Conservation (phyloP, 1,140 invertebrate species). For the Saccostrea glomerata region DNA sequence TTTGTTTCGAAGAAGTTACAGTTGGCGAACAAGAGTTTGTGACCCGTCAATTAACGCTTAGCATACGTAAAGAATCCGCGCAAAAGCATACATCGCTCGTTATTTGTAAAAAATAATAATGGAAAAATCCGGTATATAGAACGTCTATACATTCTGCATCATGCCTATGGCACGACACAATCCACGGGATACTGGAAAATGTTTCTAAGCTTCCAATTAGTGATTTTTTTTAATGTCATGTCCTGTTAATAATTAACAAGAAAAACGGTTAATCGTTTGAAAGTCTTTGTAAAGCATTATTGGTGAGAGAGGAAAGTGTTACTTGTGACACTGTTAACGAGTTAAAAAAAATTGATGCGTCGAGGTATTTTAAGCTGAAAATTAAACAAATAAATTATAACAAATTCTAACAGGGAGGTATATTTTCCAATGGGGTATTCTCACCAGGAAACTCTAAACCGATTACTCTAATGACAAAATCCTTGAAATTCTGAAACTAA, state of each 20-base stretch:
- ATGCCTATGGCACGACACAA: too few relatives aligned
- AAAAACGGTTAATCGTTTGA: neutral
- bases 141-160: too few relatives aligned
- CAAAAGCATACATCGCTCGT: too few relatives aligned
- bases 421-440: neutral
- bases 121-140: too few relatives aligned
- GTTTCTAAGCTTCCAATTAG: neutral
- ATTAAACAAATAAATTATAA: neutral
- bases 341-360: neutral
- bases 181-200: neutral
- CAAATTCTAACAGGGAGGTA: constrained; percentile 18
- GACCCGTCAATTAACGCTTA: too few relatives aligned
- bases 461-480: constrained; percentile 16
- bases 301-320: neutral
- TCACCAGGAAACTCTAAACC: constrained; percentile 2
- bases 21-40: too few relatives aligned
- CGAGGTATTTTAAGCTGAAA: constrained; percentile 1
- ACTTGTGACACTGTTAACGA: neutral
- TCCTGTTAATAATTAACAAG: neutral
- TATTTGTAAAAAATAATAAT: too few relatives aligned
- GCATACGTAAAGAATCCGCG: too few relatives aligned
- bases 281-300: neutral
- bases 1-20: too few relatives aligned
- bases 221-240: neutral
- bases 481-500: constrained; percentile 15